phyloP scores from a whole-genome alignment of 2,797 vertebrate genomes.

The Acomys russatus region DNA sequence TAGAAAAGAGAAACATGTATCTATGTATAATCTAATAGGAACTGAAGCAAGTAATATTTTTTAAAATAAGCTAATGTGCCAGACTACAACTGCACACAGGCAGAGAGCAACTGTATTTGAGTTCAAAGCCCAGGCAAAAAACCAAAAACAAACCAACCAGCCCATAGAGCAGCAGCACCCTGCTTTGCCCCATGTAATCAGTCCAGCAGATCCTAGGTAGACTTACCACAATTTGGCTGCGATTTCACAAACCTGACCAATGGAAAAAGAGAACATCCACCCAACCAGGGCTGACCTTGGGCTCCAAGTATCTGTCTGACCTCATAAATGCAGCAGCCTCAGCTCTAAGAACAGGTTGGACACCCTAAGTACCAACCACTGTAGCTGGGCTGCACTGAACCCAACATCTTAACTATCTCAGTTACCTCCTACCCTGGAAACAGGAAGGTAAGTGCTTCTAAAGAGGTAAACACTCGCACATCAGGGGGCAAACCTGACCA shows the following conservation, averaged over 20 bases:
- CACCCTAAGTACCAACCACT: background rate
- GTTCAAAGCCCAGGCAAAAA: background rate
- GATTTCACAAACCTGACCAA: background rate
- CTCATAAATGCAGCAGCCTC: background rate
- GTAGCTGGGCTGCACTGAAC: background rate
- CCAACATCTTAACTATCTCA: background rate
- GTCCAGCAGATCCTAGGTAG: background rate
- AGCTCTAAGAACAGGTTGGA: background rate
- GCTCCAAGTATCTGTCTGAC: background rate
- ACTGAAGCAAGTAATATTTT: constrained; percentile 52
- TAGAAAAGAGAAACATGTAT: constrained; percentile 83
- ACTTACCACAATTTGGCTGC: background rate
- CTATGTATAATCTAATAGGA: constrained; percentile 44
- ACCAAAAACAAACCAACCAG: background rate
- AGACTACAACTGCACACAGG: constrained; percentile 8
- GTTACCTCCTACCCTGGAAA: background rate
- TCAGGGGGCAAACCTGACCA: background rate
- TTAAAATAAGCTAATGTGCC: constrained; percentile 37
- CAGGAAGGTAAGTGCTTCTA: background rate
- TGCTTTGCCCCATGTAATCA: background rate
- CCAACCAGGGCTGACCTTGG: background rate
- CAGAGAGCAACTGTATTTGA: background rate
- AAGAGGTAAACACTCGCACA: background rate
- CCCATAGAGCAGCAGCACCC: background rate
- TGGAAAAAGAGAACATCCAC: background rate